Evolutionary conservation across 1,140 invertebrate species (phyloP).

Genomic region (Diploscapter pachys): DNA sequence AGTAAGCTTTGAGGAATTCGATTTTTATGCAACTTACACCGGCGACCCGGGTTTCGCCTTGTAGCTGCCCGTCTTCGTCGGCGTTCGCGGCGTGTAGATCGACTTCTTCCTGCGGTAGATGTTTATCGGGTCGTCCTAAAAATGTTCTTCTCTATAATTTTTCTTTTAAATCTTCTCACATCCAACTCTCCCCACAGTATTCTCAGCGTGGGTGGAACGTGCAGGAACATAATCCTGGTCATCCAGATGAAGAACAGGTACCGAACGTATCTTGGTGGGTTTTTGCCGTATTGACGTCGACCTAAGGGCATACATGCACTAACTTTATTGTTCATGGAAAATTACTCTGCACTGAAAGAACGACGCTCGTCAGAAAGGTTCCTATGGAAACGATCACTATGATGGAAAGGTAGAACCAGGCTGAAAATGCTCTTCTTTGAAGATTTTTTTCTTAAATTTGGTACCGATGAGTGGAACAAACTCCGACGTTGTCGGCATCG

Average conservation of each 20-base stretch:
- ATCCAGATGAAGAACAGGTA: constrained; percentile 49
- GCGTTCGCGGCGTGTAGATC: constrained; percentile 3
- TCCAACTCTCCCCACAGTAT: constrained; percentile 54
- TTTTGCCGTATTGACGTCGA: constrained; percentile 53
- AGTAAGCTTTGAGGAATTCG: too few relatives aligned
- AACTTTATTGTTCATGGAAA: neutral
- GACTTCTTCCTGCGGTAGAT: constrained; percentile 11
- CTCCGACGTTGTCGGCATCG: constrained; percentile 58
- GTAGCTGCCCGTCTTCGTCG: too few relatives aligned
- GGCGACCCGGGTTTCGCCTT: constrained; percentile 6
- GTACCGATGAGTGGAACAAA: constrained; percentile 54
- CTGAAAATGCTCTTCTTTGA: constrained; percentile 9
- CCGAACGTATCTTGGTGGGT: constrained; percentile 46
- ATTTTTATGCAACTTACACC: neutral
- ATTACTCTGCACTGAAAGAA: constrained; percentile 48
- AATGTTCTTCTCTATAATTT: constrained; percentile 11
- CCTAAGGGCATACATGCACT: constrained; percentile 16
- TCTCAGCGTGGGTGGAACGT: constrained; percentile 49
- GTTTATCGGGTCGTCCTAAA: constrained; percentile 47
- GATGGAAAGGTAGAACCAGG: constrained; percentile 56
- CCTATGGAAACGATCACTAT: constrained; percentile 58
- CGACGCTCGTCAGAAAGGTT: constrained; percentile 55
- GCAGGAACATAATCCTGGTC: constrained; percentile 41
- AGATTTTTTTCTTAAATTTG: neutral
- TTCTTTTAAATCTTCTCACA: constrained; percentile 28